Evolutionary conservation across 2,888 invertebrate genomes (phyloP).

Genomic region (Gari tellinella): DNA sequence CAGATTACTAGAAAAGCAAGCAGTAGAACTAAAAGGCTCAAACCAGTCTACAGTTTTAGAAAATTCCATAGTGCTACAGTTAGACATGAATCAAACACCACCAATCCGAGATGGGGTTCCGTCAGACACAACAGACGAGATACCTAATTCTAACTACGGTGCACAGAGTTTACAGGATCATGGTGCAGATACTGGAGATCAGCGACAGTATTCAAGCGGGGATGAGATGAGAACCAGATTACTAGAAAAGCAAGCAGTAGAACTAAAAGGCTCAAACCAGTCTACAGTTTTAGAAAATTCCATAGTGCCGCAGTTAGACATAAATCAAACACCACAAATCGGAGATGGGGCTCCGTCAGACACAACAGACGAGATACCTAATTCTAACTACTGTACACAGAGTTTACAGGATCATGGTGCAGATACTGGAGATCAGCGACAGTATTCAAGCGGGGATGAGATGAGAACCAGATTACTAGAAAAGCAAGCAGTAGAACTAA

Average conservation of each 20-base stretch:
- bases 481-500: slow-evolving; percentile 75
- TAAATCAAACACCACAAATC: slow-evolving; percentile 52
- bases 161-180: slow-evolving; percentile 53
- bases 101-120: too few relatives aligned
- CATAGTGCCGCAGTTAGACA: slow-evolving; percentile 69
- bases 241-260: slow-evolving; percentile 75
- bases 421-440: slow-evolving; percentile 59
- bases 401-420: slow-evolving; percentile 45
- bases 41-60: too few relatives aligned
- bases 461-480: slow-evolving; percentile 76
- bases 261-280: slow-evolving; percentile 80
- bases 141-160: too few relatives aligned
- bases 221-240: slow-evolving; percentile 77
- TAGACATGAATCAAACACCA: too few relatives aligned
- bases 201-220: slow-evolving; percentile 78
- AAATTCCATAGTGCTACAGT: too few relatives aligned
- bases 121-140: too few relatives aligned
- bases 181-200: slow-evolving; percentile 38
- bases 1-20: too few relatives aligned
- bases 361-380: slow-evolving; percentile 23
- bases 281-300: slow-evolving; percentile 81
- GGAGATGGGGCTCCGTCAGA: slow-evolving; percentile 35
- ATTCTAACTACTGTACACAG: too few relatives aligned
- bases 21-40: too few relatives aligned
- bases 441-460: slow-evolving; percentile 80